These are phyloP conservation scores for Calycopis cecrops DNA, from an alignment of 1,140 invertebrate genomes.

Conservation along the genomic window DNA sequence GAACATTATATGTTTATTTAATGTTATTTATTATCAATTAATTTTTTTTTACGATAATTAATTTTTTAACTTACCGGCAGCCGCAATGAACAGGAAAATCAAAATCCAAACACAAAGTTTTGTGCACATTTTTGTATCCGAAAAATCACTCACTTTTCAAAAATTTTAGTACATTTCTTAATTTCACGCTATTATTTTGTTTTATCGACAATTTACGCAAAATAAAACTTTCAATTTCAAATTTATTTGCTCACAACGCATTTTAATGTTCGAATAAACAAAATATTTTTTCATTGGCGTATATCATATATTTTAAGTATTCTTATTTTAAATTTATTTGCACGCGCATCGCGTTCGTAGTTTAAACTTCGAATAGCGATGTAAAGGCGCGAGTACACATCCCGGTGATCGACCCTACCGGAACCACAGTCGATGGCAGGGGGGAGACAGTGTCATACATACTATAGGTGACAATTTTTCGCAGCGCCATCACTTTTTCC, in stretches of 20 bases:
- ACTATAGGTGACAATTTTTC: no score
- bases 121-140: conserved; percentile 26
- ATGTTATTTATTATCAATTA: no score
- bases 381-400: conserved; percentile 47
- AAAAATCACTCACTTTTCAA: conserved; percentile 18
- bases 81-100: not conserved
- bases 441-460: no score
- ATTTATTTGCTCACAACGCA: conserved; percentile 16
- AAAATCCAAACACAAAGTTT: no score
- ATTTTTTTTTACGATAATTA: no score
- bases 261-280: conserved; percentile 25
- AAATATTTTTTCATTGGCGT: no score
- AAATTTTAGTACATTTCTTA: no score
- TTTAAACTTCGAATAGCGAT: conserved; percentile 40
- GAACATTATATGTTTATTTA: no score
- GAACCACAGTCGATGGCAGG: conserved; percentile 70
- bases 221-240: conserved; percentile 13
- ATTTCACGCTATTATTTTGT: conserved; percentile 27
- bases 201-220: conserved; percentile 31
- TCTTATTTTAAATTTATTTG: conserved; percentile 30
- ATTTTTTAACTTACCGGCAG: conserved; percentile 1
- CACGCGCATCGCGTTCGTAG: conserved; percentile 38
- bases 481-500: no score
- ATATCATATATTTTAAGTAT: no score
- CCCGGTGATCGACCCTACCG: conserved; percentile 70